phyloP scores from a whole-genome alignment of 2,113 vertebrate genomes.

The Eptatretus burgeri region DNA sequence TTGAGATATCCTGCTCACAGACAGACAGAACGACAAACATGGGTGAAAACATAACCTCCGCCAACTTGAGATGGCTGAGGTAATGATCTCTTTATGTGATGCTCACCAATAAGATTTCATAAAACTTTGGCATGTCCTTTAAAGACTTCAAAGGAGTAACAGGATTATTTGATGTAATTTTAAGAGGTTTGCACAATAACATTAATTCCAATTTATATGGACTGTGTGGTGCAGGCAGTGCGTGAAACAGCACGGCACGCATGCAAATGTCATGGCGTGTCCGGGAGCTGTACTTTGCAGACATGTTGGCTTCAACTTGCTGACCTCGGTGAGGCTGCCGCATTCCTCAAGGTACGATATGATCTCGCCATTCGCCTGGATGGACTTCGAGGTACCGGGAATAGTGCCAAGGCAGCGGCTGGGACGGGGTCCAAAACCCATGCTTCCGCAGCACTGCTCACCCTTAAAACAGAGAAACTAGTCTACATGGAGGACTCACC shows the following conservation, averaged over 20 bases:
- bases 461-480: constrained; percentile 14
- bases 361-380: background rate
- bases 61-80: no score
- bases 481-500: constrained; percentile 68
- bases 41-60: no score
- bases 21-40: no score
- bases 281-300: constrained; percentile 76
- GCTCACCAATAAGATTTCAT: no score
- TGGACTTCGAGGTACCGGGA: background rate
- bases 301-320: constrained; percentile 82
- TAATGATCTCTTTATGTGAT: no score
- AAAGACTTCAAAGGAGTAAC: no score
- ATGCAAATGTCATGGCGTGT: constrained; percentile 87
- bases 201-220: no score
- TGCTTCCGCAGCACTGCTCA: background rate
- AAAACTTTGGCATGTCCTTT: no score
- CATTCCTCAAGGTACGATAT: constrained; percentile 1
- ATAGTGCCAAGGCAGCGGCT: background rate
- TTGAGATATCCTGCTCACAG: no score
- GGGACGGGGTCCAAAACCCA: background rate
- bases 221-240: constrained; percentile 25
- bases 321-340: constrained; percentile 48
- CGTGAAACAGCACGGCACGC: constrained; percentile 45
- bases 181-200: no score
- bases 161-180: no score